Evolutionary conservation across 1,140 invertebrate genomes (phyloP).

Genomic region (Thaumatotibia leucotreta): DNA sequence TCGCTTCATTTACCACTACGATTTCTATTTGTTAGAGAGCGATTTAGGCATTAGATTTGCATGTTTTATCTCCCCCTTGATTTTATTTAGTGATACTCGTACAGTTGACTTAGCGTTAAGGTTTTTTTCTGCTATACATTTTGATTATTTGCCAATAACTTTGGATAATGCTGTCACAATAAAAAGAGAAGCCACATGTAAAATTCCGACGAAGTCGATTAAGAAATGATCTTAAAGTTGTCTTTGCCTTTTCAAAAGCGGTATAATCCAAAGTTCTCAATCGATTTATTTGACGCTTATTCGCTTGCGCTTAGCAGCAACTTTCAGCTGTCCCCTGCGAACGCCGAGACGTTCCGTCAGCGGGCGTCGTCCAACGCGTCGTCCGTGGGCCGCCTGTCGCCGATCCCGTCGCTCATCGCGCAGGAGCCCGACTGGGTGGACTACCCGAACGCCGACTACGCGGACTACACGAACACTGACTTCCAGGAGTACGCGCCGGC

Average conservation of each 20-base stretch:
- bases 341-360: constrained; percentile 82
- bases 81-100: constrained; percentile 33
- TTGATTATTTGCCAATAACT: constrained; percentile 52
- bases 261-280: background rate
- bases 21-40: constrained; percentile 47
- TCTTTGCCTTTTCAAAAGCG: background rate
- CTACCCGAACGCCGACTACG: constrained; percentile 68
- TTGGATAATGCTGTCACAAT: background rate
- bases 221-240: background rate
- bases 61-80: constrained; percentile 55
- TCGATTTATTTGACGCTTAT: constrained; percentile 62
- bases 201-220: too few species aligned
- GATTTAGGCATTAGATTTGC: constrained; percentile 66
- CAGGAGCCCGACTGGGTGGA: constrained; percentile 87
- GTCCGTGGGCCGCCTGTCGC: constrained; percentile 92
- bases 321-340: constrained; percentile 88
- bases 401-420: constrained; percentile 89
- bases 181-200: background rate
- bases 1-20: constrained; percentile 68
- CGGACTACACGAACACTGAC: constrained; percentile 51
- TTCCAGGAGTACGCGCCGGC: constrained; percentile 67
- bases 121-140: constrained; percentile 58
- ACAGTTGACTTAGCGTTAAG: constrained; percentile 45
- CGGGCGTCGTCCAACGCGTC: constrained; percentile 96
- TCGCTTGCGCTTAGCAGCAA: constrained; percentile 70